Percentiles rank a stretch among this genome's conserved stretches.
Conservation (phyloP, 2,888 invertebrate genomes). For the Athripsodes cinereus region DNA sequence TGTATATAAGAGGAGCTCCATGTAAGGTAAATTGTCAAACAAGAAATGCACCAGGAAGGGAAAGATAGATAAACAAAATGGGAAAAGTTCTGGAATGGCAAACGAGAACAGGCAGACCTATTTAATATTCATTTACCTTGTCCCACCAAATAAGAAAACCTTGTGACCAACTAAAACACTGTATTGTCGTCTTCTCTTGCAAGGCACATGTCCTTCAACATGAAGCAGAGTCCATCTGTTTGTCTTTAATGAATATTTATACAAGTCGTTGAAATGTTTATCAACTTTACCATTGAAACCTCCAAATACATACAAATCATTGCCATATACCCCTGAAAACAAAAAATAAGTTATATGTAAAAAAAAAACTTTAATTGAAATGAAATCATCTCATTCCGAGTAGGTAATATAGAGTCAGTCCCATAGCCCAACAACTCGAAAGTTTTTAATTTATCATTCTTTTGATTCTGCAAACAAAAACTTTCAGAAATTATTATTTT, state of each 20-base stretch:
- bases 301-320: slow-evolving; percentile 81
- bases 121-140: too few relatives aligned
- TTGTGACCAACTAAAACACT: slow-evolving; percentile 67
- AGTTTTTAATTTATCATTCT: too few relatives aligned
- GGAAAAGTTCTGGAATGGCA: too few relatives aligned
- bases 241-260: slow-evolving; percentile 60
- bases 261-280: slow-evolving; percentile 79
- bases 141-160: slow-evolving; percentile 86
- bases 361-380: too few relatives aligned
- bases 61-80: too few relatives aligned
- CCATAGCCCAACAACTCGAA: too few relatives aligned
- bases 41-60: too few relatives aligned
- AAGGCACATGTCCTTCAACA: slow-evolving; percentile 55
- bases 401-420: too few relatives aligned
- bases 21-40: background rate
- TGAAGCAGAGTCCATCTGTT: slow-evolving; percentile 57
- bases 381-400: too few relatives aligned
- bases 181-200: slow-evolving; percentile 68
- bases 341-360: background rate
- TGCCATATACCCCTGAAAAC: slow-evolving; percentile 68
- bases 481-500: too few relatives aligned
- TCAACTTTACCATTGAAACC: slow-evolving; percentile 76
- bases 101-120: too few relatives aligned
- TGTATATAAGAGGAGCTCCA: background rate
- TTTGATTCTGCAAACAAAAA: too few relatives aligned